Evolutionary conservation across 2,113 vertebrate species (phyloP).

Genomic region (Balaeniceps rex): DNA sequence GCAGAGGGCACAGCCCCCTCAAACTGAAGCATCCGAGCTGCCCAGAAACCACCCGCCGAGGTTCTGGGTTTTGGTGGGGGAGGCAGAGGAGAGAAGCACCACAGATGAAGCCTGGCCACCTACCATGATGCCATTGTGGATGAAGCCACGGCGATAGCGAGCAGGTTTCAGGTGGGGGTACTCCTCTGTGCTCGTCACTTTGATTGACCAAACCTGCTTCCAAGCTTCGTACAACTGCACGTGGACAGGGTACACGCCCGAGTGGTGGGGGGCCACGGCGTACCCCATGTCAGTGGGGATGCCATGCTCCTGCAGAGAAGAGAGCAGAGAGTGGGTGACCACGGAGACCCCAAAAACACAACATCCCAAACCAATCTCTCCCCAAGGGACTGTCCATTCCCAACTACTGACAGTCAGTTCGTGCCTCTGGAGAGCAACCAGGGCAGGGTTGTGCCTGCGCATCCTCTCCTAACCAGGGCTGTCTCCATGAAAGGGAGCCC

Average conservation of each 20-base stretch:
- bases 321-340: not conserved
- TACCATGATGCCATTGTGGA: constrained; percentile 94
- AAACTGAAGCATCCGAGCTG: not conserved
- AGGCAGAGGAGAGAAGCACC: not conserved
- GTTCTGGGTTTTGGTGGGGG: not conserved
- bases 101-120: not conserved
- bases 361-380: not conserved
- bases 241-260: constrained; percentile 93
- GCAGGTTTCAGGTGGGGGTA: constrained; percentile 97
- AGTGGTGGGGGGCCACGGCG: constrained; percentile 95
- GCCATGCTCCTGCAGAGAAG: constrained; percentile 84
- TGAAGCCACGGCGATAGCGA: constrained; percentile 91
- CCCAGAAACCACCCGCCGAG: fast-evolving
- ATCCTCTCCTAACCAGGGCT: not conserved
- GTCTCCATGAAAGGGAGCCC: not conserved
- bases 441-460: not conserved
- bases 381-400: not conserved
- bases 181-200: constrained; percentile 96
- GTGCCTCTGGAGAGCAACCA: not conserved
- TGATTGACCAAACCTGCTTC: constrained; percentile 96
- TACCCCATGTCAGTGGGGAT: constrained; percentile 98
- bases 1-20: not conserved
- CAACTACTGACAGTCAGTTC: not conserved
- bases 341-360: not conserved
- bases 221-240: constrained; percentile 95